A percentile compares a stretch with the other conserved stretches of the same genome.
phyloP scores from a whole-genome alignment of 2,888 invertebrate genomes.

The Pyrgus malvae region DNA sequence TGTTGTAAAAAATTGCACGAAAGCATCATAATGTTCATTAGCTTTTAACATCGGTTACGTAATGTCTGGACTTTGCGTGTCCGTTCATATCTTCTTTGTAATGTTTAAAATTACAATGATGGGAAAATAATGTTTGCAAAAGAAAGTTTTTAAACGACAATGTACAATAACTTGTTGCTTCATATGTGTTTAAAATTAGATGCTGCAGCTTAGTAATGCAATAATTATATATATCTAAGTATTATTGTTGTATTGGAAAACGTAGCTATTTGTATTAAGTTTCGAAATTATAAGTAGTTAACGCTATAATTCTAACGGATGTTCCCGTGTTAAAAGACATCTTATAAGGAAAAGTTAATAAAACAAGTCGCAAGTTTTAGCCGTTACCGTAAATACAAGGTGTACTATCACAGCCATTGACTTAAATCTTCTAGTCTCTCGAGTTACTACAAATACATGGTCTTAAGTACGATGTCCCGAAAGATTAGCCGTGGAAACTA shows the following conservation, averaged over 20 bases:
- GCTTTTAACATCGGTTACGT: constrained; percentile 21
- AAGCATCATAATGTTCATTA: constrained; percentile 2
- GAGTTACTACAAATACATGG: constrained; percentile 4
- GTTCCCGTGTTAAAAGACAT: no score
- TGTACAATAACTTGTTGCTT: not conserved
- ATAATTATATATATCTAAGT: no score
- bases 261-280: no score
- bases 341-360: no score
- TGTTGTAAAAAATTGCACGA: constrained; percentile 9
- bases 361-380: not conserved
- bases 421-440: constrained; percentile 1
- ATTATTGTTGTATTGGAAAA: no score
- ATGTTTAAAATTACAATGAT: no score
- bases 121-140: constrained; percentile 17
- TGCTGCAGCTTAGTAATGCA: no score
- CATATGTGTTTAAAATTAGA: no score
- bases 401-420: not conserved
- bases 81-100: no score
- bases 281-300: no score
- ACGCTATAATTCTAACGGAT: no score
- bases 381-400: not conserved
- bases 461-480: constrained; percentile 45
- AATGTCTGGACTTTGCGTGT: constrained; percentile 35
- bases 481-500: constrained; percentile 56
- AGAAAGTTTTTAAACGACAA: constrained; percentile 13